Percentiles rank a stretch among this genome's conserved stretches.
These are phyloP conservation scores for Tipula confusa DNA, from an alignment of 2,888 invertebrate genomes.

Conservation along the genomic window DNA sequence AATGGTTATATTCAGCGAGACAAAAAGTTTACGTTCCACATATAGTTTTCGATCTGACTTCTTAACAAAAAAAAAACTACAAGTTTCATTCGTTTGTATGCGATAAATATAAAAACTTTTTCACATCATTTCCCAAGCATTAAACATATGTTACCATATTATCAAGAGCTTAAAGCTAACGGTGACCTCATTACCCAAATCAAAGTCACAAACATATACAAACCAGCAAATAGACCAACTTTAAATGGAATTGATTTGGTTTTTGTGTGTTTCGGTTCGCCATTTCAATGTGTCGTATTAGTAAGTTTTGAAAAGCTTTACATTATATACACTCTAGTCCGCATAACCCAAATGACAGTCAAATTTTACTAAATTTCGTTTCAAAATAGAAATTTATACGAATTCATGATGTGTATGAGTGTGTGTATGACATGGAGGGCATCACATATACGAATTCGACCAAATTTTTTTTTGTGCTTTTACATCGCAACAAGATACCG, in stretches of 20 bases:
- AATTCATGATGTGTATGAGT: background rate
- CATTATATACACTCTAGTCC: background rate
- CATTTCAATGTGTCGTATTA: background rate
- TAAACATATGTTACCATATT: background rate
- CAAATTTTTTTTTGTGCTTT: background rate
- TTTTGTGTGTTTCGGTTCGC: background rate
- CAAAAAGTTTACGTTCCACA: too few relatives aligned
- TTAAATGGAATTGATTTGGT: background rate
- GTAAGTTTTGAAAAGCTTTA: background rate
- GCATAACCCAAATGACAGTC: background rate
- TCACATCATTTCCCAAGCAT: slow-evolving; percentile 25
- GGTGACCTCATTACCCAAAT: background rate
- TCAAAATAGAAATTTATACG: background rate
- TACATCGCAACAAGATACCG: background rate
- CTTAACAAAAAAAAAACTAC: background rate
- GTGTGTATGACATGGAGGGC: background rate
- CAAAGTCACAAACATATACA: background rate
- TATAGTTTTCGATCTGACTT: background rate
- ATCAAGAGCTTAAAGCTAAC: background rate
- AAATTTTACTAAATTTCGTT: background rate
- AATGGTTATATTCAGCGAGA: background rate
- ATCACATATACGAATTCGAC: too few relatives aligned
- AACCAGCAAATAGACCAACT: background rate
- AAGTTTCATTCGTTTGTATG: background rate
- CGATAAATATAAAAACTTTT: background rate